These are phyloP conservation scores for Propithecus deckenii DNA, from an alignment of 2,797 vertebrate genomes.

Conservation along the genomic window DNA sequence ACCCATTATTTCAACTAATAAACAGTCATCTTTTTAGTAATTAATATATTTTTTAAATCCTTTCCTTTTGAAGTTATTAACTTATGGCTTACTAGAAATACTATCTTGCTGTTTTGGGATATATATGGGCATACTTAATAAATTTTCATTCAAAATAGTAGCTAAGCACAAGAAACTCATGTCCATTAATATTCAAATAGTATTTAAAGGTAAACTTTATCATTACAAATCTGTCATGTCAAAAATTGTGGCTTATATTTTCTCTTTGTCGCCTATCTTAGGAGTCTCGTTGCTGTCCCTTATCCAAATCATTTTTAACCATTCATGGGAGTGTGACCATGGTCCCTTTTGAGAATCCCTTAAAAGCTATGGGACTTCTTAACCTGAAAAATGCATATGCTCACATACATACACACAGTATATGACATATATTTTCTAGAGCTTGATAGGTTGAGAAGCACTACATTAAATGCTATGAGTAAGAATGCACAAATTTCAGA, in stretches of 20 bases:
- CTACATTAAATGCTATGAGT: not conserved
- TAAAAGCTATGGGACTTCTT: not conserved
- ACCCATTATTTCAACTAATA: not conserved
- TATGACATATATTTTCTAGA: not conserved
- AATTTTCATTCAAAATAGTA: not conserved
- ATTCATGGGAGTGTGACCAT: not conserved
- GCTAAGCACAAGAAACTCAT: not conserved
- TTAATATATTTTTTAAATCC: not conserved
- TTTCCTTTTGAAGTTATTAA: not conserved
- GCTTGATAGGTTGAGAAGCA: not conserved
- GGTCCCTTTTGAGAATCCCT: not conserved
- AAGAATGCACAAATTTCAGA: not conserved
- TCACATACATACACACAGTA: not conserved
- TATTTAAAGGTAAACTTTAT: not conserved
- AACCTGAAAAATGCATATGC: not conserved
- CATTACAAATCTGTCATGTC: not conserved
- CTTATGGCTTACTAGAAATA: not conserved
- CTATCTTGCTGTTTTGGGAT: not conserved
- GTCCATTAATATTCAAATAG: not conserved
- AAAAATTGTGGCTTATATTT: not conserved
- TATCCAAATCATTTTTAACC: not conserved
- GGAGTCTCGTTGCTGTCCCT: not conserved
- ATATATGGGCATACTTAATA: not conserved
- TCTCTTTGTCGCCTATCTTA: not conserved
- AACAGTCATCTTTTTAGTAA: not conserved